Evolutionary conservation across 1,140 invertebrate species (phyloP), one percentile per base, ranked within the genome.

Genomic region (Drosophila ogumai): DNA sequence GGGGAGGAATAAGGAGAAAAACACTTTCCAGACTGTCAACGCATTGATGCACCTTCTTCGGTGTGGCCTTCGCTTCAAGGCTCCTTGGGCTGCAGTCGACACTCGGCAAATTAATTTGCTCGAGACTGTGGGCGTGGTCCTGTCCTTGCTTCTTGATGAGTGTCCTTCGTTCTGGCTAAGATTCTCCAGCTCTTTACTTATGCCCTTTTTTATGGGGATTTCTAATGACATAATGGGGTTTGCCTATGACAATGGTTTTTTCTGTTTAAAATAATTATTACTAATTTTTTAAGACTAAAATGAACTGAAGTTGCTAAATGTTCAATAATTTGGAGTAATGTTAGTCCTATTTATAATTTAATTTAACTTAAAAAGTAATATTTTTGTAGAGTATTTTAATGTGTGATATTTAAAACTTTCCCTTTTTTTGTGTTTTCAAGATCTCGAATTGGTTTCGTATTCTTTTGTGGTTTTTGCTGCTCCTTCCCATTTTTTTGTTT

Each of bases 51-150:
- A 76, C 72, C 77, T 80, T 76, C 77, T 76, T 65, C 59, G 61
- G 32, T 36, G 44, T 44, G 46, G 10, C 54, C 55, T 71, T 41
- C 44, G 49, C 38, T 22, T 58, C 75, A 76, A 82, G 75, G 75
- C 44, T 52, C 63, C 64, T 69, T 59, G 65, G 77, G 46, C 77
- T 87, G 85, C 73, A 84, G 64, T 38, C 59, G 81, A 84, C 84
- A 88, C 73, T 77, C 67, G 80, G 63, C 52, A 88, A 87, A 87
- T 87, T 88, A 87, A 88, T 87, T 88, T 82, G 43, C 84, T 63
- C 52, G 56, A 86, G 79, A 86, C 84, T 36, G 58, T 88, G 84
- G 84, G 80, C 71, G 82, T 87, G 80, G 75, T 17, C 13, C 12
- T 49, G 68, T 72, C 44, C 66, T 36, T 38, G 66, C 68, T 49